Percentiles rank a stretch among this genome's conserved stretches.
These are phyloP conservation scores for Picus viridis DNA, from an alignment of 2,797 vertebrate species.

Conservation along the genomic window DNA sequence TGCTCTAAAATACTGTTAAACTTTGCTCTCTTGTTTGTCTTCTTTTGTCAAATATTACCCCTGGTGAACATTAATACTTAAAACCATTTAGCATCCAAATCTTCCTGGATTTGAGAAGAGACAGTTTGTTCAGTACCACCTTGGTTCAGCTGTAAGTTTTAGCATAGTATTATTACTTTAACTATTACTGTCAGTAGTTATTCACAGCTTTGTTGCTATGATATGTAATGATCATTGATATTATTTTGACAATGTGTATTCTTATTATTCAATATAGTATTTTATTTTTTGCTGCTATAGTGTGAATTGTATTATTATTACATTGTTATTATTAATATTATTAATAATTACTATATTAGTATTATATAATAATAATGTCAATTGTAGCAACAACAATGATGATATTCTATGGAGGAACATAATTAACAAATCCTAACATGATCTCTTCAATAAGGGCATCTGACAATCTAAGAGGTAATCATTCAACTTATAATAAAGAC, in stretches of 20 bases:
- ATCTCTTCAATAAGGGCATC: neutral
- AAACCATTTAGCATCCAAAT: neutral
- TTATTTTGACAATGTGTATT: constrained; percentile 14
- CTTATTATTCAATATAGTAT: neutral
- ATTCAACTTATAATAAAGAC: neutral
- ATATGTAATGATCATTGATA: neutral
- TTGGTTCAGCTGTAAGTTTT: neutral
- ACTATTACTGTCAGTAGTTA: neutral
- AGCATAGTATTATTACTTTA: neutral
- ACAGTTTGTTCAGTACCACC: neutral
- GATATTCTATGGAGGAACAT: neutral
- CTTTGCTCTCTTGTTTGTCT: neutral
- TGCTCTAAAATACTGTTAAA: neutral
- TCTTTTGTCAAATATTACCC: neutral
- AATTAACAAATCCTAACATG: neutral
- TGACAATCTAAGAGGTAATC: neutral
- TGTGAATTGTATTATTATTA: neutral
- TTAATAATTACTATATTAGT: too few species aligned
- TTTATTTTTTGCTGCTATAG: neutral
- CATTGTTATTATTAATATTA: too few species aligned
- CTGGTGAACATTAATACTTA: neutral
- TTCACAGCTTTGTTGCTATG: neutral
- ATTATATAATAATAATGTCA: neutral
- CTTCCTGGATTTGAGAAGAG: neutral
- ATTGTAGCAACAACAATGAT: neutral